Base-by-base conservation (phyloP, 2,888 invertebrate species). In the Sesia apiformis region DNA sequence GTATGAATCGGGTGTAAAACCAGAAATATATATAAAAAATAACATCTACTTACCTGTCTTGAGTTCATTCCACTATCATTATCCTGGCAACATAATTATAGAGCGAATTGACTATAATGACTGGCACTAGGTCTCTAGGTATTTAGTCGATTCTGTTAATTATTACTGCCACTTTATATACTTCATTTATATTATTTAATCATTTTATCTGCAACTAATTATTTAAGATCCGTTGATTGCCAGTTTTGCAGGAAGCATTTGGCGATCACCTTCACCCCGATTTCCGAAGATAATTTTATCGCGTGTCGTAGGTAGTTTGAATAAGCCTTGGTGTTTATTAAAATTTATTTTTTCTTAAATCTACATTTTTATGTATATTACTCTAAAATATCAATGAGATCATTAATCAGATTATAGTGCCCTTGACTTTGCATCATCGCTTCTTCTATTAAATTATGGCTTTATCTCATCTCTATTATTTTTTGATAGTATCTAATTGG, bases 241-340 rank as follows among this genome's bases (percentile, higher is more conserved):
- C 52, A 60, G 65, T 67, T 69, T 61, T 61, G 58, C 62, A 80
- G 80, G 78, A 81, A 81, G 73, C 67, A 66, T 64, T 66, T 65
- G 62, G 69, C 64, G 58, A 61, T 79, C 67, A 70, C 85, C 85
- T 86, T 85, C 74, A 83, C 85, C 85, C 69, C 73, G 69, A 70
- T 84, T 60, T 46, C n/a, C 58, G 57, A 53, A 60, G 69, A 70
- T 71, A 60, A 69, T 70, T 65, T 71, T 57, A 60, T 81, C 65
- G 82, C 81, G 76, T 83, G 81, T 70, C 41, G 65, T 61, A 66
- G 59, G 65, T 61, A 66, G 59, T 62, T 62, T 57, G 57, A 55
- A 58, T 54, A 57, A 67, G 64, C 78, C 79, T 80, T 77, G 79
- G 56, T 66, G 55, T 57, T 60, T 53, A 57, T 54, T 52, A 39